phyloP scores from a whole-genome alignment of 2,888 invertebrate genomes.

The Mylabris sibirica region DNA sequence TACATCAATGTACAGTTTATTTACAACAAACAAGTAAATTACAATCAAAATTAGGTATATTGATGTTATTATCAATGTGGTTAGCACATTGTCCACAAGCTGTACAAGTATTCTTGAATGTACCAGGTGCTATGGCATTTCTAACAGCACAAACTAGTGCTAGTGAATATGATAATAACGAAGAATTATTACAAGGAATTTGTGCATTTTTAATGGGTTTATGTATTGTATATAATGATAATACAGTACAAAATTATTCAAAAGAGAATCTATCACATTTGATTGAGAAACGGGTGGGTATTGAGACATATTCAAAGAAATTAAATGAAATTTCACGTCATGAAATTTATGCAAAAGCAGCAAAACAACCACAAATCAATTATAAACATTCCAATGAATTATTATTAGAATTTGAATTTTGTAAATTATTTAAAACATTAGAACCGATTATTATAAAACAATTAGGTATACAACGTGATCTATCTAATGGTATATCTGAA shows the following conservation, averaged over 20 bases:
- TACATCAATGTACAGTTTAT: conserved; percentile 87
- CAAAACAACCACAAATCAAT: conserved; percentile 91
- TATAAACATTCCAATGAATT: conserved; percentile 80
- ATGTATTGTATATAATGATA: conserved; percentile 89
- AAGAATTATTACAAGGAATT: conserved; percentile 76
- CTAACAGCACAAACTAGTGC: conserved; percentile 81
- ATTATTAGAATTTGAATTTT: conserved; percentile 94
- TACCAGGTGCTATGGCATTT: conserved; percentile 77
- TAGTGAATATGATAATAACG: conserved; percentile 89
- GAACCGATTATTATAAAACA: conserved; percentile 63
- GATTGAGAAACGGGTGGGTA: conserved; percentile 87
- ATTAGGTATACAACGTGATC: conserved; percentile 60
- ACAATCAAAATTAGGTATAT: conserved; percentile 85
- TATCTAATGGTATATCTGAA: conserved; percentile 64
- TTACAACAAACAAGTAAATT: conserved; percentile 83
- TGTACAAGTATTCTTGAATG: conserved; percentile 81
- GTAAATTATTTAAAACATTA: conserved; percentile 84
- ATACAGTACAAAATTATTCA: conserved; percentile 77
- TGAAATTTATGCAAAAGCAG: conserved; percentile 90
- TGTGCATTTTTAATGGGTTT: conserved; percentile 90
- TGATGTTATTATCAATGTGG: conserved; percentile 93
- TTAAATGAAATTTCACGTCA: conserved; percentile 86
- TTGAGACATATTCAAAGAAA: conserved; percentile 87
- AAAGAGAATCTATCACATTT: conserved; percentile 82
- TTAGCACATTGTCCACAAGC: conserved; percentile 82